These are phyloP conservation scores for Xylota sylvarum DNA, from an alignment of 2,888 invertebrate species.

Conservation along the genomic window DNA sequence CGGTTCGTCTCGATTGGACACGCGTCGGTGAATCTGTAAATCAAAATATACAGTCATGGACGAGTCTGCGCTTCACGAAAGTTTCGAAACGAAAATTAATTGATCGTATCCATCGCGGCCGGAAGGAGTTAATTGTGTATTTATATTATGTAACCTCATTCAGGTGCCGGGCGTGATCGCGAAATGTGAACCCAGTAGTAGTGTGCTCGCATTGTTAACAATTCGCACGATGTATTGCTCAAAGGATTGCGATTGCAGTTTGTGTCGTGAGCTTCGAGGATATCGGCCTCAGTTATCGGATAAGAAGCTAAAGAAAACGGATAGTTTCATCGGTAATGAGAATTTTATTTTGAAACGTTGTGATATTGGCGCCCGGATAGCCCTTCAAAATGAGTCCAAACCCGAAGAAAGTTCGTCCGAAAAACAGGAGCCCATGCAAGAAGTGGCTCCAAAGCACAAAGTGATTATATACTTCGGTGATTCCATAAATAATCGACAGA, in stretches of 20 bases:
- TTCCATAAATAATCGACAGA: constrained; percentile 85
- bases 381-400: constrained; percentile 15
- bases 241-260: constrained; percentile 90
- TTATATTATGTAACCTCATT: constrained; percentile 46
- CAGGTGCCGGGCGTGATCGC: constrained; percentile 50
- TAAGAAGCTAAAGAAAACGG: constrained; percentile 47
- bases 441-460: constrained; percentile 85
- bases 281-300: constrained; percentile 85
- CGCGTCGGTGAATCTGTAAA: constrained; percentile 52
- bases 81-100: constrained; percentile 69
- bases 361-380: constrained; percentile 80
- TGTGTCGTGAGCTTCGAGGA: constrained; percentile 90
- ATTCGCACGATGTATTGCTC: constrained; percentile 87
- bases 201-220: constrained; percentile 9
- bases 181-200: constrained; percentile 56
- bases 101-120: constrained; percentile 71
- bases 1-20: constrained; percentile 21
- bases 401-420: not conserved
- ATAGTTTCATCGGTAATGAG: constrained; percentile 80
- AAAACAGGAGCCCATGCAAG: constrained; percentile 83
- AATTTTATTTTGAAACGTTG: constrained; percentile 86
- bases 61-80: constrained; percentile 41
- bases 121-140: constrained; percentile 67
- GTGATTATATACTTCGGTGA: constrained; percentile 91
- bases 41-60: constrained; percentile 53